Conservation (phyloP, 92 coral and sea anemone species). For the Bergia puertoricense region DNA sequence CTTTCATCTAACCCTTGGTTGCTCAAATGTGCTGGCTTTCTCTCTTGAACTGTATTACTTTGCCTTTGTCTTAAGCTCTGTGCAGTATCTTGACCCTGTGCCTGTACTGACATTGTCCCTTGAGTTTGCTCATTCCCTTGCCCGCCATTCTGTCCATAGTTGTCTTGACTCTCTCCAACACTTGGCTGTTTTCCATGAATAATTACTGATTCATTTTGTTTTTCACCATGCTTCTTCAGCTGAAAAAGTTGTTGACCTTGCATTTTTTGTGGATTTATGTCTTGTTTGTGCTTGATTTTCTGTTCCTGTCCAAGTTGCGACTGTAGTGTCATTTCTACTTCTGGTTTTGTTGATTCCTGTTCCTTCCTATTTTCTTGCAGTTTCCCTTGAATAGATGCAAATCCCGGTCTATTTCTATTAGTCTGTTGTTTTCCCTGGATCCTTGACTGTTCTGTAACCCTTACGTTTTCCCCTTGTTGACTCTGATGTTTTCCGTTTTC, state of each 20-base stretch:
- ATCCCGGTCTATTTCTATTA: not conserved
- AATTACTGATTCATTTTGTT: not conserved
- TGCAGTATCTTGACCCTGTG: not conserved
- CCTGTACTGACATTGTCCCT: not conserved
- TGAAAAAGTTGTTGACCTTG: not conserved
- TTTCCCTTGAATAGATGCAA: not conserved
- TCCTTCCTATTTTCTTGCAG: not conserved
- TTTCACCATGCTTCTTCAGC: not conserved
- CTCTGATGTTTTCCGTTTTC: not conserved
- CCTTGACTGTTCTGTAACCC: not conserved
- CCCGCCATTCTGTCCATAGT: not conserved
- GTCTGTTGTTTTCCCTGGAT: not conserved
- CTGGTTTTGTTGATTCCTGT: not conserved
- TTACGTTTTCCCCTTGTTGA: not conserved
- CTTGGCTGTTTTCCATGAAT: not conserved
- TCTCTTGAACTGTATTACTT: not conserved
- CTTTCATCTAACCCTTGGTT: not conserved
- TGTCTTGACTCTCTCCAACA: not conserved
- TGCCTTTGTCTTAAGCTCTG: not conserved
- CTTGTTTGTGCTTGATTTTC: not conserved
- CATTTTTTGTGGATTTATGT: not conserved
- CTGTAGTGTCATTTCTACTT: not conserved
- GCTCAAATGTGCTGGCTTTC: not conserved
- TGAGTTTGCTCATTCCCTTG: not conserved
- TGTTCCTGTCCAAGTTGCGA: conserved; percentile 13